A percentile compares a stretch with the other conserved stretches of the same genome.
Evolutionary conservation across 1,140 invertebrate species (phyloP).

Genomic region (Hypsibius dujardini): DNA sequence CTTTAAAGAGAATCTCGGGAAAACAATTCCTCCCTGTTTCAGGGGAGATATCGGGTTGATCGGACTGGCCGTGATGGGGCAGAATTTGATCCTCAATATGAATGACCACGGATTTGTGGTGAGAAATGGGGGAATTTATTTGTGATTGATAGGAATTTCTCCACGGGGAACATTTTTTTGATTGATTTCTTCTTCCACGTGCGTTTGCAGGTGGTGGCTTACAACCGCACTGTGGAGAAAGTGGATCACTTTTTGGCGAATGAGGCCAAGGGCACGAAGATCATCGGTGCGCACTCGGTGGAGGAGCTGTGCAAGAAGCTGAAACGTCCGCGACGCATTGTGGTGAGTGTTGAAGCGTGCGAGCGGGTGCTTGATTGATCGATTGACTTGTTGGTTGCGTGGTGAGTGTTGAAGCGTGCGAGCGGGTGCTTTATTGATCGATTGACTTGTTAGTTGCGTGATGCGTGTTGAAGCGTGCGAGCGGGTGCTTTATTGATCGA

Average conservation of each 20-base stretch:
- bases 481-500: too few species aligned
- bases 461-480: too few species aligned
- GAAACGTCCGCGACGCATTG: constrained; percentile 76
- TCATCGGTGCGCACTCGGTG: constrained; percentile 79
- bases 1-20: background rate
- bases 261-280: constrained; percentile 68
- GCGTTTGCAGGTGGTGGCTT: constrained; percentile 61
- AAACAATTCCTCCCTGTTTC: background rate
- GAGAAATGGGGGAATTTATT: too few species aligned
- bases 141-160: too few species aligned
- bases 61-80: constrained; percentile 95
- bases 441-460: too few species aligned
- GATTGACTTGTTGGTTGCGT: too few species aligned
- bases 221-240: constrained; percentile 88
- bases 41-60: constrained; percentile 45
- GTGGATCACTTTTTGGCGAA: constrained; percentile 53
- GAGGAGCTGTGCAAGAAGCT: constrained; percentile 79
- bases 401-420: too few species aligned
- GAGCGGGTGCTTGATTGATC: too few species aligned
- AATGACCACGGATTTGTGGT: constrained; percentile 94
- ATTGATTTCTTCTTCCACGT: too few species aligned
- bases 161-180: too few species aligned
- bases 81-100: constrained; percentile 98
- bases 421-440: too few species aligned
- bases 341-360: too few species aligned